Conservation (phyloP, 2,797 vertebrate genomes). For the Rhabdomys pumilio region DNA sequence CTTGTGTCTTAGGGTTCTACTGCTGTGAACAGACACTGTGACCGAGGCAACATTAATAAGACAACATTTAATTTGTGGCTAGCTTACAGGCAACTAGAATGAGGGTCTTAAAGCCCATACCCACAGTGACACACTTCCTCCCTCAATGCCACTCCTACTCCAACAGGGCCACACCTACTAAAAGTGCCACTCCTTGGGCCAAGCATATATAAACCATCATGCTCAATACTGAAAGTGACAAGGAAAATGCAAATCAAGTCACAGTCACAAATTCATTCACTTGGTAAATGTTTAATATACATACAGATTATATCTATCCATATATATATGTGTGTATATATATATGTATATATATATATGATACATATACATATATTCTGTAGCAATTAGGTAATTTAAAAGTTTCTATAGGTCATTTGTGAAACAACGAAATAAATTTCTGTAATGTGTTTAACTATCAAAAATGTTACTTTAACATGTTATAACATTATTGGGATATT, state of each 20-base stretch:
- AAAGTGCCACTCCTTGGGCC: background rate
- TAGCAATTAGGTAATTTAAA: conserved; percentile 17
- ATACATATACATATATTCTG: too few species aligned
- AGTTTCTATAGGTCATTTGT: conserved; percentile 40
- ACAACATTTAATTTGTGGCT: background rate
- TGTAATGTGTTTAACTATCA: conserved; percentile 25
- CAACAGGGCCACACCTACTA: background rate
- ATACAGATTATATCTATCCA: background rate
- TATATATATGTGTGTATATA: background rate
- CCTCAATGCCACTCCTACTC: too few species aligned
- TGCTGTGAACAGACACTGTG: background rate
- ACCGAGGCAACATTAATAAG: background rate
- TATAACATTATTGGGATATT: conserved; percentile 27
- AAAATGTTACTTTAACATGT: conserved; percentile 23
- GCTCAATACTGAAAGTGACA: background rate
- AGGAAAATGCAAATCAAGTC: conserved; percentile 49
- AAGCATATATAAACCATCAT: background rate
- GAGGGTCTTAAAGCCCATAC: background rate
- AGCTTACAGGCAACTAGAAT: background rate
- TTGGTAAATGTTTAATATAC: background rate
- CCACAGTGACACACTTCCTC: too few species aligned
- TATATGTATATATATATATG: background rate
- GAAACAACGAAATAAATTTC: conserved; percentile 56
- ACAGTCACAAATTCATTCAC: background rate
- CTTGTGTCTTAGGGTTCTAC: background rate